phyloP scores from a whole-genome alignment of 2,113 vertebrate species.

The Tenrec ecaudatus region DNA sequence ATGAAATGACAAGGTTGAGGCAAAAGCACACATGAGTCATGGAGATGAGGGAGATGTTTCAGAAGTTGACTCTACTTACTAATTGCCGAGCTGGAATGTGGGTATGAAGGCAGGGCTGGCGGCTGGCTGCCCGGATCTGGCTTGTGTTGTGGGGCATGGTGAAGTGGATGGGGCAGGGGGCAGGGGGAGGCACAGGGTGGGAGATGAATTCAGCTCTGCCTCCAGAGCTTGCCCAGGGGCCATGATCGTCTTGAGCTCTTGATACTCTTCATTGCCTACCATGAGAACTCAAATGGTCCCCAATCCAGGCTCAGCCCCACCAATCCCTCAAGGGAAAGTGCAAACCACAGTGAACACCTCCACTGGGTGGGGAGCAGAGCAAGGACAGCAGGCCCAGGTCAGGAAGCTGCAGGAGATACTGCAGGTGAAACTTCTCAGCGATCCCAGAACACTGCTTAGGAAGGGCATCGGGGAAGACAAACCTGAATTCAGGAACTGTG shows the following conservation, averaged over 20 bases:
- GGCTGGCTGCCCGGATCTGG: too few species aligned
- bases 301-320: neutral
- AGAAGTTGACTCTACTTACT: neutral
- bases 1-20: too few species aligned
- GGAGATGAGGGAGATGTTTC: too few species aligned
- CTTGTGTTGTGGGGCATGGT: too few species aligned
- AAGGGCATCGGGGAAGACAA: neutral
- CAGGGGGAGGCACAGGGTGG: too few species aligned
- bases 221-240: neutral
- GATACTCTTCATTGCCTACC: neutral
- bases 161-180: too few species aligned
- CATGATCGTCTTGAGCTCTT: neutral
- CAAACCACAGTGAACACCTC: neutral
- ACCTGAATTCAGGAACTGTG: neutral
- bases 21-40: too few species aligned
- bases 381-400: neutral
- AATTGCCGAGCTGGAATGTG: neutral
- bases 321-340: neutral
- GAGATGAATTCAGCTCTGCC: neutral
- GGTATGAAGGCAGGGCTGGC: neutral
- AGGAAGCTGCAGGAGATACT: neutral
- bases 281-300: neutral
- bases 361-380: neutral
- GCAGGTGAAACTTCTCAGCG: neutral
- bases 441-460: neutral